Base-by-base conservation (phyloP, 2,113 vertebrate species). In the Thalassoma bifasciatum region DNA sequence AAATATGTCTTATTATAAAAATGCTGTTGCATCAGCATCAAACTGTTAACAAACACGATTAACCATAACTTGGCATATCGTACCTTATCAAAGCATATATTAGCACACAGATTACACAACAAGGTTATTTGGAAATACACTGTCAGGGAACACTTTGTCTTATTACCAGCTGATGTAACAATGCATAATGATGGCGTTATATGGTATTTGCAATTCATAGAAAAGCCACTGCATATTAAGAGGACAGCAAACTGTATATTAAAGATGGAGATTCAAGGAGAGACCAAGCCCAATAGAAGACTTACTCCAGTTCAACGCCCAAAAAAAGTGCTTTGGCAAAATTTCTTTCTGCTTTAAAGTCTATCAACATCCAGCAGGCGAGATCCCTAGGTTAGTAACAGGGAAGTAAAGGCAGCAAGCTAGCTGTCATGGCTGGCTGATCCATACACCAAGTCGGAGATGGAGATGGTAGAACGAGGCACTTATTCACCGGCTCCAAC, bases 401-500 rank as follows among this genome's bases (percentile, higher is more conserved):
- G 72, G 37, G 58, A 69, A 37, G 60, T 40, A 66, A 79, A 67
- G 36, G 67, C 23, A 56, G 22, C 12, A 2, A 59, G n/a, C n/a
- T n/a, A n/a, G 54, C 56, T 61, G 75, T 72, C 77, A 75, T 14
- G 66, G 46, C 50, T 54, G 69, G 36, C 77, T 69, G 71, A 89
- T 68, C 56, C 61, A 75, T 65, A 69, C 82, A 34, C 65, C 14
- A 0, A 16, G 54, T 24, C 19, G 1, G 19, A 38, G 81, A 79
- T 56, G 78, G 79, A 84, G 78, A 73, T 23, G 62, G 68, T 47
- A 70, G 63, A 85, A 81, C 57, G 62, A 83, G 73, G 85, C 85
- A 80, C 84, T 83, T 78, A 88, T 86, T 84, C 79, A 76, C 69
- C 53, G 51, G 77, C 77, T 85, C n/a, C 54, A 73, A 50, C 68